These are phyloP conservation scores for Rhynchotus rufescens DNA, from an alignment of 2,797 vertebrate genomes.

Conservation along the genomic window DNA sequence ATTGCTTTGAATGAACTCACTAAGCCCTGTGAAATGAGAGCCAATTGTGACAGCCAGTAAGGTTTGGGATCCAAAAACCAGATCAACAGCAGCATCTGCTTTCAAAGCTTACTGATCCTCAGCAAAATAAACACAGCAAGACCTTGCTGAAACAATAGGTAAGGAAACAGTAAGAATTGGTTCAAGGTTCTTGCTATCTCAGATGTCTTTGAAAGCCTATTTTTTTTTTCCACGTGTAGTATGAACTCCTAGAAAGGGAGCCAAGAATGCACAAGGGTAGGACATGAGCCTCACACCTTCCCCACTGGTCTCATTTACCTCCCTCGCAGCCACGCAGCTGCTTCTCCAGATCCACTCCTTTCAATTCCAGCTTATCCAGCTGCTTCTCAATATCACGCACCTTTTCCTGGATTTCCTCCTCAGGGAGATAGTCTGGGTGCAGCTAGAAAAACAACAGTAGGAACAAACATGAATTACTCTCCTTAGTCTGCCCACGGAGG, in stretches of 20 bases:
- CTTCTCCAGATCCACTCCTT: slow-evolving; percentile 91
- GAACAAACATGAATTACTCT: not conserved
- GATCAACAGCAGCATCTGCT: not conserved
- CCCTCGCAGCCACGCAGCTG: slow-evolving; percentile 88
- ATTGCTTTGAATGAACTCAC: not conserved
- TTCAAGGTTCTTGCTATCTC: not conserved
- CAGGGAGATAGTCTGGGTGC: slow-evolving; percentile 79
- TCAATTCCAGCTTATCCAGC: slow-evolving; percentile 87
- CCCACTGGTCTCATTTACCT: slow-evolving; percentile 77
- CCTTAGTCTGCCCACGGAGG: not conserved
- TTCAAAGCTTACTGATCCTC: not conserved
- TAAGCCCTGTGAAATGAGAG: not conserved
- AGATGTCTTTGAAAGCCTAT: not conserved
- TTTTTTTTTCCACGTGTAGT: not conserved
- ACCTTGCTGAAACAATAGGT: not conserved
- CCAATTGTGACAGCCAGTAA: not conserved
- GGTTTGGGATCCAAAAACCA: not conserved
- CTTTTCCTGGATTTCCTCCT: slow-evolving; percentile 87
- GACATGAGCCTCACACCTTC: not conserved
- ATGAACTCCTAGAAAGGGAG: not conserved
- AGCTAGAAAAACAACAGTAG: slow-evolving; percentile 62
- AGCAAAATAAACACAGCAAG: not conserved
- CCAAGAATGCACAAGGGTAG: not conserved
- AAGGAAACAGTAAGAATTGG: not conserved
- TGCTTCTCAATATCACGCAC: slow-evolving; percentile 85